These are phyloP conservation scores for Archilochus colubris DNA, from an alignment of 2,113 vertebrate species.

Conservation along the genomic window DNA sequence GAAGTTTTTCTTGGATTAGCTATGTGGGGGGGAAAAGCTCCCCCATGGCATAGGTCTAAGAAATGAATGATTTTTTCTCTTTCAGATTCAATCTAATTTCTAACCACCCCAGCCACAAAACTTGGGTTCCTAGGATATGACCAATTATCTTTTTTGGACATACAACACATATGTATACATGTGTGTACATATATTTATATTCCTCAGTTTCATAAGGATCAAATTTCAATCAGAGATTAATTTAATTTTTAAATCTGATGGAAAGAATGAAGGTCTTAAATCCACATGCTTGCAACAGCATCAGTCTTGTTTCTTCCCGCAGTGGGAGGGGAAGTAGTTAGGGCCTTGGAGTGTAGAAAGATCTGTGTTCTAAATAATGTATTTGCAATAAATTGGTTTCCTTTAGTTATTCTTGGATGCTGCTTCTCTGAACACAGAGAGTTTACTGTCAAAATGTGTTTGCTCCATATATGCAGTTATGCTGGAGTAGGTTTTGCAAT, in stretches of 20 bases:
- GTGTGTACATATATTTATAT: neutral
- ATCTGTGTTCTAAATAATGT: neutral
- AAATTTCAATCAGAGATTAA: neutral
- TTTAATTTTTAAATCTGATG: constrained; percentile 22
- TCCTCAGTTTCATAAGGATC: neutral
- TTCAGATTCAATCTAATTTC: constrained; percentile 22
- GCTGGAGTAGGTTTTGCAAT: neutral
- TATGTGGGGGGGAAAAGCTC: neutral
- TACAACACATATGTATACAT: neutral
- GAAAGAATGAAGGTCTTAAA: constrained; percentile 39
- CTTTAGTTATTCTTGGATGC: constrained; percentile 28
- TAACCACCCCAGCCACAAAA: constrained; percentile 20
- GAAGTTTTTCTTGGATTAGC: constrained; percentile 55
- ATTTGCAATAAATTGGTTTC: constrained; percentile 8
- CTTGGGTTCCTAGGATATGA: neutral
- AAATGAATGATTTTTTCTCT: constrained; percentile 35
- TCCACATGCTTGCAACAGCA: neutral
- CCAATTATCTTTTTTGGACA: neutral
- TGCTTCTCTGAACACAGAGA: neutral
- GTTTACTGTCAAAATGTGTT: neutral
- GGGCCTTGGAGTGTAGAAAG: neutral
- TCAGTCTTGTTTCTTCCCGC: neutral
- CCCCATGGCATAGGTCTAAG: constrained; percentile 1
- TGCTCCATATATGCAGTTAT: neutral
- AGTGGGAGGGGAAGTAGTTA: neutral